Percentiles rank a stretch among this genome's conserved stretches.
These are phyloP conservation scores for Sebastes kiyomatsui DNA, from an alignment of 2,797 vertebrate species.

Conservation along the genomic window DNA sequence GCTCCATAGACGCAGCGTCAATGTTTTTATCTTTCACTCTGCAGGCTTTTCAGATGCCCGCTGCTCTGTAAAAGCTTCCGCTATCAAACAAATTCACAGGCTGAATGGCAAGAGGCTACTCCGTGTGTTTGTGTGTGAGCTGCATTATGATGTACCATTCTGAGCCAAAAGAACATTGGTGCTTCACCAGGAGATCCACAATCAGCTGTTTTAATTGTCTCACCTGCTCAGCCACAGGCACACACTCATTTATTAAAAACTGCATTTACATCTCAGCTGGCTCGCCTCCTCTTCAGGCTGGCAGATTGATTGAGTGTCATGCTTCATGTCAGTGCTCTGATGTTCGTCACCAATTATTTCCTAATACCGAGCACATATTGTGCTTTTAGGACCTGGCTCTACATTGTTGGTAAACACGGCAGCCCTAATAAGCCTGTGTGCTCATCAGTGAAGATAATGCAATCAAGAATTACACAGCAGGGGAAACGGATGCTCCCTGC, in stretches of 20 bases:
- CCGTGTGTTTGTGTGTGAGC: conserved; percentile 21
- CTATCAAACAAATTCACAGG: conserved; percentile 28
- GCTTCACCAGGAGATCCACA: conserved; percentile 14
- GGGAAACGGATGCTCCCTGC: conserved; percentile 35
- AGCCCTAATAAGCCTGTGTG: conserved; percentile 9
- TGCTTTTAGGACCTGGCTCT: conserved; percentile 25
- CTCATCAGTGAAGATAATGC: conserved; percentile 50
- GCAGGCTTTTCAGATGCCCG: conserved; percentile 19
- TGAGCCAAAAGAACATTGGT: conserved; percentile 32
- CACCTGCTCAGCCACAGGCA: conserved; percentile 22
- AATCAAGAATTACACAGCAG: conserved; percentile 57
- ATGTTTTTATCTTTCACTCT: conserved; percentile 12
- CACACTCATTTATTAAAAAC: conserved; percentile 30
- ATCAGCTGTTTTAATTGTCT: conserved; percentile 46
- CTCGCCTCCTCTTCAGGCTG: conserved; percentile 3
- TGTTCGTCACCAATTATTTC: conserved; percentile 38
- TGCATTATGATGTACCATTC: conserved; percentile 44
- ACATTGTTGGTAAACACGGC: conserved; percentile 36
- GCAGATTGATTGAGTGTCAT: conserved; percentile 21
- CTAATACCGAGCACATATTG: conserved; percentile 26
- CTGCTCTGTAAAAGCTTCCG: conserved; percentile 7
- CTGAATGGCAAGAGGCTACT: conserved; percentile 25
- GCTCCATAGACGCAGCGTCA: conserved; percentile 9
- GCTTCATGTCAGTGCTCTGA: conserved; percentile 19
- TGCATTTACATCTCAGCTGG: conserved; percentile 20